A percentile compares a stretch with the other conserved stretches of the same genome.
Conservation (phyloP, 2,113 vertebrate genomes). For the Hemicordylus capensis region DNA sequence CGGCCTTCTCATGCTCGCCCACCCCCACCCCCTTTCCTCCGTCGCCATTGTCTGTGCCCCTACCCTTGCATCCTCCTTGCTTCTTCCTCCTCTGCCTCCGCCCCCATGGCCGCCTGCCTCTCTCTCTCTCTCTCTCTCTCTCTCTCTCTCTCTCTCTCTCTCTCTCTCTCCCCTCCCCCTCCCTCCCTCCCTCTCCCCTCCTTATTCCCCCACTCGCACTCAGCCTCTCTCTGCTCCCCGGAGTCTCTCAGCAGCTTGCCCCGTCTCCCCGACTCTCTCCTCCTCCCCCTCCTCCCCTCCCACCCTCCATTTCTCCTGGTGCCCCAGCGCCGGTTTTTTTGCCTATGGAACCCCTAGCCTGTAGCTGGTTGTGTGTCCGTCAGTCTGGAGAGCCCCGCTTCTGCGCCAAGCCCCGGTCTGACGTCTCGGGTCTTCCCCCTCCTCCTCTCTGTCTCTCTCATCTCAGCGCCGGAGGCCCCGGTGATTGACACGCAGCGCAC, state of each 20-base stretch:
- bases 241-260: slow-evolving; percentile 67
- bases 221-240: slow-evolving; percentile 64
- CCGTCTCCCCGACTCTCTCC: slow-evolving; percentile 54
- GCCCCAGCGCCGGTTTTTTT: slow-evolving; percentile 43
- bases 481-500: slow-evolving; percentile 98
- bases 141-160: slow-evolving; percentile 1
- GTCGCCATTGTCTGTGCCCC: neutral
- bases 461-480: slow-evolving; percentile 89
- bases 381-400: slow-evolving; percentile 42
- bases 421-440: slow-evolving; percentile 33
- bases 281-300: neutral
- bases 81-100: too few relatives aligned
- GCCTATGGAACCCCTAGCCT: slow-evolving; percentile 43
- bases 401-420: slow-evolving; percentile 31
- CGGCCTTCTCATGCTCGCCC: neutral
- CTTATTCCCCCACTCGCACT: slow-evolving; percentile 54
- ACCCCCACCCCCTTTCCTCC: neutral
- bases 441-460: slow-evolving; percentile 50
- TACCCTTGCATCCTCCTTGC: too few relatives aligned
- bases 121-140: slow-evolving; percentile 4
- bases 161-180: slow-evolving; percentile 12
- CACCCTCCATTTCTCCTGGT: slow-evolving; percentile 40
- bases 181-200: slow-evolving; percentile 21
- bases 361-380: slow-evolving; percentile 58
- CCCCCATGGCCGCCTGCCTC: neutral